A percentile compares a stretch with the other conserved stretches of the same genome.
These are phyloP conservation scores for Ypsolopha sequella DNA, from an alignment of 2,888 invertebrate genomes.

Conservation along the genomic window DNA sequence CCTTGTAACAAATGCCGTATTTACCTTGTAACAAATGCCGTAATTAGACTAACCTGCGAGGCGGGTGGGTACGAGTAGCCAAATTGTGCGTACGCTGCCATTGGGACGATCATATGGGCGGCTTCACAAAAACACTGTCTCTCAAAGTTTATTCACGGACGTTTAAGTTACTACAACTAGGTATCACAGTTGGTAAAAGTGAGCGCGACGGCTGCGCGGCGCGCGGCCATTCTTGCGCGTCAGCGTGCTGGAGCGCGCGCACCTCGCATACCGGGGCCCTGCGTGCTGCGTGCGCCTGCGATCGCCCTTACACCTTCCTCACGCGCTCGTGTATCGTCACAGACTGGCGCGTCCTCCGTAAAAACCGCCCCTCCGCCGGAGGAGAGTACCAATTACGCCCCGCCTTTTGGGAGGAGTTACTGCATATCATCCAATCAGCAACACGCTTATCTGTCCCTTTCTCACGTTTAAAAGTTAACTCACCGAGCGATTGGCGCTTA, in stretches of 20 bases:
- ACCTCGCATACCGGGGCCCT: constrained; percentile 49
- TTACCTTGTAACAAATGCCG: neutral
- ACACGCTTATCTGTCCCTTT: constrained; percentile 47
- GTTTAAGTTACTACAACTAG: constrained; percentile 37
- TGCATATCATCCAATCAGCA: constrained; percentile 36
- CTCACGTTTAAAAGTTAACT: constrained; percentile 26
- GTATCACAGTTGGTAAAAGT: constrained; percentile 50
- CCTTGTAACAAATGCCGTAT: no score
- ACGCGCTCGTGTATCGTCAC: constrained; percentile 56
- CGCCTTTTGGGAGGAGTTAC: constrained; percentile 44
- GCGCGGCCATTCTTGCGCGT: constrained; percentile 58
- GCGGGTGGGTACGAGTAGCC: constrained; percentile 94
- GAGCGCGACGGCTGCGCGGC: constrained; percentile 60
- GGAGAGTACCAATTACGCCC: constrained; percentile 46
- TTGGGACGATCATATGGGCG: constrained; percentile 70
- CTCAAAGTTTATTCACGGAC: constrained; percentile 62
- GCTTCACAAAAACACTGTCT: constrained; percentile 67
- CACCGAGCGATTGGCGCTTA: constrained; percentile 33
- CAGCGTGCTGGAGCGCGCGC: constrained; percentile 54
- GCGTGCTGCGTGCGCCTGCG: constrained; percentile 23
- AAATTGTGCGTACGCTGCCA: constrained; percentile 91
- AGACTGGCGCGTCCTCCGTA: constrained; percentile 64
- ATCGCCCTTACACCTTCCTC: constrained; percentile 46
- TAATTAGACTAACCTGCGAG: constrained; percentile 80
- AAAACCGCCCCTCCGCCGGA: constrained; percentile 62